Conservation (phyloP, 2,888 invertebrate species). For the Axea sp. region DNA sequence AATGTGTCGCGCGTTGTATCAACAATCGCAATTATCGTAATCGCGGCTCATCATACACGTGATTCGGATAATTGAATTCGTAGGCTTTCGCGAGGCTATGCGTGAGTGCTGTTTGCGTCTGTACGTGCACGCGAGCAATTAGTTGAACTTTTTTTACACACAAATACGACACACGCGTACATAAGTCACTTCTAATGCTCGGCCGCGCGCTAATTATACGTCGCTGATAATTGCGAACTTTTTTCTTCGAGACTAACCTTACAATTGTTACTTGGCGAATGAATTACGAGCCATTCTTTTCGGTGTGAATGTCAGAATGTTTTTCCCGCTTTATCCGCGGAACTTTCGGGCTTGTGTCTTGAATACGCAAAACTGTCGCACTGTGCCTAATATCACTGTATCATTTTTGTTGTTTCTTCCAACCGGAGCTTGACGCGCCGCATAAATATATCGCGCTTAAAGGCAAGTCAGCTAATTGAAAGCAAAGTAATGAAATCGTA, state of each 20-base stretch:
- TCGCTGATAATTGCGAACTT: constrained; percentile 35
- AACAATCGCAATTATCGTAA: constrained; percentile 47
- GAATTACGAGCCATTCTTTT: constrained; percentile 30
- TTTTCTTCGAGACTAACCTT: constrained; percentile 25
- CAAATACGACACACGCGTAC: constrained; percentile 36
- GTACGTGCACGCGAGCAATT: constrained; percentile 32
- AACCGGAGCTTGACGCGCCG: too few species aligned
- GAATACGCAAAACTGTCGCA: background rate
- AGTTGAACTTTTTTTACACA: constrained; percentile 10
- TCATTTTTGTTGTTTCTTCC: too few species aligned
- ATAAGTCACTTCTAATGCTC: constrained; percentile 49
- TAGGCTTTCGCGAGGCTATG: constrained; percentile 25
- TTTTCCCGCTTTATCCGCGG: constrained; percentile 16
- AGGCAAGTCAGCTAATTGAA: too few species aligned
- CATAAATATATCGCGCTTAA: too few species aligned
- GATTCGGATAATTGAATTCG: constrained; percentile 52
- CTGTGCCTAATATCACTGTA: too few species aligned
- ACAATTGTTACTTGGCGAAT: constrained; percentile 24
- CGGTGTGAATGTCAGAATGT: constrained; percentile 25
- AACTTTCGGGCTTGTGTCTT: background rate
- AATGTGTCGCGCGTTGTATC: constrained; percentile 20
- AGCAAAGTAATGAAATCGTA: background rate
- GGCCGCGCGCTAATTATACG: constrained; percentile 44
- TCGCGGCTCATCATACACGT: constrained; percentile 48
- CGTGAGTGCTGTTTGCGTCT: constrained; percentile 42